Conservation (phyloP, 2,113 vertebrate genomes). For the Arvicanthis niloticus region DNA sequence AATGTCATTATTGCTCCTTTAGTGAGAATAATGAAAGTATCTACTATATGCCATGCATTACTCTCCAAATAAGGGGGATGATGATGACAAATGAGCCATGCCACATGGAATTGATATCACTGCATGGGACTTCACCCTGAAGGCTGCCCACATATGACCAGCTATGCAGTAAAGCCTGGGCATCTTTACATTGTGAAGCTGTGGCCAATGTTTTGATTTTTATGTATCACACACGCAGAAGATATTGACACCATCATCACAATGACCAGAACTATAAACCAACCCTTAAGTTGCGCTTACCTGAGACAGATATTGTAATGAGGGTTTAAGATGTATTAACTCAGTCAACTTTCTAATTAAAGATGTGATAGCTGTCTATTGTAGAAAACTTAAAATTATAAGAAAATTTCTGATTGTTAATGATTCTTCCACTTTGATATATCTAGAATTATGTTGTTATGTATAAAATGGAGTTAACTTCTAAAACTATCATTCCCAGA, state of each 20-base stretch:
- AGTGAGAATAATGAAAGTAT: slow-evolving; percentile 54
- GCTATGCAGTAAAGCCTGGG: background rate
- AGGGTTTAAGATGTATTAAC: background rate
- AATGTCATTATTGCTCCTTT: slow-evolving; percentile 61
- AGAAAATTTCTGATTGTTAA: slow-evolving; percentile 49
- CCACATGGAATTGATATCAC: slow-evolving; percentile 19
- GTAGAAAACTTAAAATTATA: slow-evolving; percentile 52
- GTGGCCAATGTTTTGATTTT: background rate
- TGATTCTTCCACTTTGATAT: slow-evolving; percentile 18
- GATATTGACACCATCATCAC: background rate
- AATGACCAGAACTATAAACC: background rate
- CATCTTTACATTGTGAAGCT: background rate
- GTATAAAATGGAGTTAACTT: background rate
- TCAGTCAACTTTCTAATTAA: background rate
- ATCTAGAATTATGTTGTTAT: slow-evolving; percentile 14
- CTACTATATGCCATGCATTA: slow-evolving; percentile 38
- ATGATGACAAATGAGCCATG: slow-evolving; percentile 2
- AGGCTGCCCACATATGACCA: background rate
- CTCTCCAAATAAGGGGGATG: slow-evolving; percentile 40
- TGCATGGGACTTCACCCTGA: background rate
- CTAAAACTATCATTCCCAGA: background rate
- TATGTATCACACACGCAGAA: background rate
- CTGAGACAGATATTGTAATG: background rate
- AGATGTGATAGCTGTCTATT: background rate
- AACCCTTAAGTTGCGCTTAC: background rate